These are phyloP conservation scores for Oegoconia quadripuncta DNA, from an alignment of 2,888 invertebrate species.

Conservation along the genomic window DNA sequence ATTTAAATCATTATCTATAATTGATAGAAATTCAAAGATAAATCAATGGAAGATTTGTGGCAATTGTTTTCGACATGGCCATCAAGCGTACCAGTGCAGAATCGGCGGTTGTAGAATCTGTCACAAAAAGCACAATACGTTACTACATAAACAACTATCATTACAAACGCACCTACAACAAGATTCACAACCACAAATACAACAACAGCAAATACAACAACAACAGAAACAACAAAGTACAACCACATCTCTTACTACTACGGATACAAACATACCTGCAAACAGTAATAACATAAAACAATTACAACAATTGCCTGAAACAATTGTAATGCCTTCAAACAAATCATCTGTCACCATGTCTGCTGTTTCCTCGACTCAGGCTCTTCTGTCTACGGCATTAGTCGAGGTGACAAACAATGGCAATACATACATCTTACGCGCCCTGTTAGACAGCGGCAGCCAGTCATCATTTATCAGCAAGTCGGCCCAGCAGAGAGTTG, in stretches of 20 bases:
- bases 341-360: conserved; percentile 1
- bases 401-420: conserved; percentile 2
- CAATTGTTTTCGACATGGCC: conserved; percentile 5
- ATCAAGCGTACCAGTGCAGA: conserved; percentile 1
- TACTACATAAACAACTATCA: no score
- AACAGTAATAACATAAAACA: no score
- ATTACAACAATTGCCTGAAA: no score
- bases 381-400: conserved; percentile 6
- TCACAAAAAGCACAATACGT: neutral
- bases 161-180: no score
- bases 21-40: conserved; percentile 4
- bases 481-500: conserved; percentile 1
- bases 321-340: no score
- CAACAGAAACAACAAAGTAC: no score
- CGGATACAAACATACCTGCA: no score
- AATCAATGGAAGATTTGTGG: conserved; percentile 7
- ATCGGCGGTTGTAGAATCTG: conserved; percentile 2
- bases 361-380: neutral
- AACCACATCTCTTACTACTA: no score
- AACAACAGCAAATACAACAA: no score
- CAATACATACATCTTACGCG: neutral
- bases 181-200: no score
- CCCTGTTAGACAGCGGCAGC: no score
- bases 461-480: conserved; percentile 10
- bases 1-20: conserved; percentile 4